Evolutionary conservation across 2,888 invertebrate species (phyloP).

Genomic region (Hyposoter dolosus): DNA sequence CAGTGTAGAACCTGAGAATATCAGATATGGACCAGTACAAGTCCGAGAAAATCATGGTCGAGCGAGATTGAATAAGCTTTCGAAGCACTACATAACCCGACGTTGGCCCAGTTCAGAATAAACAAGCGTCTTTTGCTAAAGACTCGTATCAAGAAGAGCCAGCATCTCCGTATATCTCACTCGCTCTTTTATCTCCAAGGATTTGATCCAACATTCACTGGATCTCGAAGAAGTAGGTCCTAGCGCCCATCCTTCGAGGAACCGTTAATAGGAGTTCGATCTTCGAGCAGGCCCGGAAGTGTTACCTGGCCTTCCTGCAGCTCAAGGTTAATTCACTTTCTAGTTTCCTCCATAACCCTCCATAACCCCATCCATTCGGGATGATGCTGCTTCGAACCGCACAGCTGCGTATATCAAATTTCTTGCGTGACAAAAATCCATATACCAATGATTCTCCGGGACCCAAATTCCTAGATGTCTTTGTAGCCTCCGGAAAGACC

Average conservation of each 20-base stretch:
- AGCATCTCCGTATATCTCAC: slow-evolving; percentile 39
- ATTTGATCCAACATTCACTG: slow-evolving; percentile 12
- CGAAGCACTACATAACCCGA: slow-evolving; percentile 39
- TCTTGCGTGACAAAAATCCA: slow-evolving; percentile 39
- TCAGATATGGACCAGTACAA: slow-evolving; percentile 51
- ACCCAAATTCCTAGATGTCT: slow-evolving; percentile 19
- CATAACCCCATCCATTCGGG: neutral
- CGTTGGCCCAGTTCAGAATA: slow-evolving; percentile 46
- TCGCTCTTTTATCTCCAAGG: slow-evolving; percentile 65
- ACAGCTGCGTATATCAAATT: slow-evolving; percentile 52
- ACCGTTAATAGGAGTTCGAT: slow-evolving; percentile 80
- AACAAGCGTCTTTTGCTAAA: slow-evolving; percentile 57
- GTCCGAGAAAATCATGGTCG: slow-evolving; percentile 41
- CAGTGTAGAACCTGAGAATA: slow-evolving; percentile 51
- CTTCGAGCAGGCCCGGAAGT: slow-evolving; percentile 71
- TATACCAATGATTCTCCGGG: slow-evolving; percentile 20
- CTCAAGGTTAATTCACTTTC: slow-evolving; percentile 52
- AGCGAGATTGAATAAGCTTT: slow-evolving; percentile 50
- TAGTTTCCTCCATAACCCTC: neutral
- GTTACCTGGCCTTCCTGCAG: slow-evolving; percentile 73
- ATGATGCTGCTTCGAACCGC: slow-evolving; percentile 27
- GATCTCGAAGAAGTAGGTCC: slow-evolving; percentile 44
- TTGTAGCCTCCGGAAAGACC: neutral
- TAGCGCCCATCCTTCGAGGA: slow-evolving; percentile 25
- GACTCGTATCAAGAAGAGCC: slow-evolving; percentile 69